A percentile compares a stretch with the other conserved stretches of the same genome.
phyloP scores from a whole-genome alignment of 2,113 vertebrate species.

The Otus sunia region DNA sequence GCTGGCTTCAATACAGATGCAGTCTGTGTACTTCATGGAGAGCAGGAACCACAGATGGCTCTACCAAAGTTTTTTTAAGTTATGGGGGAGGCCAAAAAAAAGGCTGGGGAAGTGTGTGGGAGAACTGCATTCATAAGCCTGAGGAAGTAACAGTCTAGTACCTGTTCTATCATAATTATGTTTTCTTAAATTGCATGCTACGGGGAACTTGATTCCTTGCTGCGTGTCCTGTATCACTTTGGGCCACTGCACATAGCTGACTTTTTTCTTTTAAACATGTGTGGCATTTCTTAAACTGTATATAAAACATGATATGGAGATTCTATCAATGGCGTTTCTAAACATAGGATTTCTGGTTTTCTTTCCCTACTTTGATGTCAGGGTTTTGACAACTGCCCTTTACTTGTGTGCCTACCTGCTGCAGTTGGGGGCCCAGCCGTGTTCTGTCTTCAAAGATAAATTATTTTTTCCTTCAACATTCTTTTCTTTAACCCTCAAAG shows the following conservation, averaged over 20 bases:
- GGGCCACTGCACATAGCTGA: background rate
- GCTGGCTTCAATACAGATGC: background rate
- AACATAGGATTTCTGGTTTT: background rate
- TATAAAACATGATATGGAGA: background rate
- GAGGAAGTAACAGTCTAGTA: background rate
- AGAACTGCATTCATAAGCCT: background rate
- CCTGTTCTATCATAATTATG: background rate
- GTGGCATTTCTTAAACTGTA: background rate
- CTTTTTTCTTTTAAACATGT: background rate
- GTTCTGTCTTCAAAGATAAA: background rate
- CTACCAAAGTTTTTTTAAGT: background rate
- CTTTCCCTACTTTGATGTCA: background rate
- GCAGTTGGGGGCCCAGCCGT: background rate
- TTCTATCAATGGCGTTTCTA: background rate
- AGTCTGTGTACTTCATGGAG: background rate
- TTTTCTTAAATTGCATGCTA: background rate
- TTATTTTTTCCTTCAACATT: background rate
- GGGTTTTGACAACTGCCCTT: slow-evolving; percentile 31
- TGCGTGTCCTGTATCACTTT: background rate
- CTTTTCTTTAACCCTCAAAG: background rate
- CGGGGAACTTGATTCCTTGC: background rate
- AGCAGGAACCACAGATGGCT: background rate
- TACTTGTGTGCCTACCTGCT: background rate
- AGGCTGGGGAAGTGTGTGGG: background rate
- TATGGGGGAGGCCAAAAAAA: background rate